phyloP scores from a whole-genome alignment of 2,888 invertebrate genomes.

The Temnothorax unifasciatus region DNA sequence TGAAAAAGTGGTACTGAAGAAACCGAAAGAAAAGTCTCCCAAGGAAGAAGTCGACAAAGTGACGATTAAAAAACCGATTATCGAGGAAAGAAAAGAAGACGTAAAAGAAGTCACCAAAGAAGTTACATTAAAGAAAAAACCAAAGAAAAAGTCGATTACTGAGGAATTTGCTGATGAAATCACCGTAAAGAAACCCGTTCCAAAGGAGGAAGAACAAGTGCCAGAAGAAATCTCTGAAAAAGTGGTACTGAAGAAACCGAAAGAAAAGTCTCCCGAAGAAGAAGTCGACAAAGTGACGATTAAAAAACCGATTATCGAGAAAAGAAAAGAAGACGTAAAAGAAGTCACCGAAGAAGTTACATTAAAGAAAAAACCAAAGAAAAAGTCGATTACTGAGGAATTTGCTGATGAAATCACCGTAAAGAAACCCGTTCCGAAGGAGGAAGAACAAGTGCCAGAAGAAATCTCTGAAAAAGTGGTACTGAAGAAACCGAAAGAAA shows the following conservation, averaged over 20 bases:
- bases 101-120: too few species aligned
- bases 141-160: too few species aligned
- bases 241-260: conserved; percentile 75
- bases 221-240: conserved; percentile 75
- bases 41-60: conserved; percentile 68
- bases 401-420: conserved; percentile 55
- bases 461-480: conserved; percentile 74
- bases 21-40: conserved; percentile 79
- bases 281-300: conserved; percentile 86
- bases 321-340: conserved; percentile 76
- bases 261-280: conserved; percentile 78
- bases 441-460: conserved; percentile 76
- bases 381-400: conserved; percentile 70
- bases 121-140: too few species aligned
- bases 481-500: conserved; percentile 77
- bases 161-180: conserved; percentile 80
- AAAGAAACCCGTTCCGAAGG: conserved; percentile 81
- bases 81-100: too few species aligned
- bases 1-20: conserved; percentile 77
- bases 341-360: conserved; percentile 68
- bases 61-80: too few species aligned
- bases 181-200: conserved; percentile 16
- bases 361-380: background rate
- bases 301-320: conserved; percentile 77
- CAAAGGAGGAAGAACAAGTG: background rate